These are phyloP conservation scores for Accipiter virgatus DNA, from an alignment of 2,113 vertebrate species.

Conservation along the genomic window DNA sequence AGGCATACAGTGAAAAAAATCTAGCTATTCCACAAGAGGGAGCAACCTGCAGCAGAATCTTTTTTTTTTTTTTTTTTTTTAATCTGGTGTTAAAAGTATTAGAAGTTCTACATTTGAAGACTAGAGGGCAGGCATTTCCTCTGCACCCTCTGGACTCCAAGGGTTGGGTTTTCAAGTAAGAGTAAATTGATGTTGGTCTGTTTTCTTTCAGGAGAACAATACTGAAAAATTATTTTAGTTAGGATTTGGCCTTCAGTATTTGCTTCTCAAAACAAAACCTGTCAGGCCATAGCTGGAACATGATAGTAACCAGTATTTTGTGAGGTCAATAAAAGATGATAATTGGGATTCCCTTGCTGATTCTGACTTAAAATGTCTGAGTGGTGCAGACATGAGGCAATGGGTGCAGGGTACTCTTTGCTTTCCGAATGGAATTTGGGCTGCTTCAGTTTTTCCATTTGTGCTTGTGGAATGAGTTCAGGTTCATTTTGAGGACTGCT, in stretches of 20 bases:
- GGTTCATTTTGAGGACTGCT: not conserved
- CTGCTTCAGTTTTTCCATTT: not conserved
- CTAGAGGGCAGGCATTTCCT: not conserved
- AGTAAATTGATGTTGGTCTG: not conserved
- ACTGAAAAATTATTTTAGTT: not conserved
- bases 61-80: not conserved
- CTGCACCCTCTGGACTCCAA: not conserved
- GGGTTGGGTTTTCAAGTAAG: not conserved
- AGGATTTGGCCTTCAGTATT: not conserved
- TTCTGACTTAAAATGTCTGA: not conserved
- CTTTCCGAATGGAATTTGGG: not conserved
- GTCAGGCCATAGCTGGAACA: not conserved
- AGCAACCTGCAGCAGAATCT: not conserved
- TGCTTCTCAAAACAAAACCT: not conserved
- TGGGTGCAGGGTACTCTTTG: not conserved
- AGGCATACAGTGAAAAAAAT: not conserved
- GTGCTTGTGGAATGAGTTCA: not conserved
- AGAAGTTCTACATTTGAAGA: not conserved
- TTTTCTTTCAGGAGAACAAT: not conserved
- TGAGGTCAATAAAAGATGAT: not conserved
- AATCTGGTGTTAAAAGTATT: not conserved
- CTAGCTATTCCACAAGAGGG: conserved; percentile 14
- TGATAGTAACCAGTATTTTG: not conserved
- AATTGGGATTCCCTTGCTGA: not conserved
- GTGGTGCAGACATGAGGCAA: not conserved